Percentiles rank a stretch among this genome's conserved stretches.
phyloP scores from a whole-genome alignment of 2,888 invertebrate species.

The Megalurothrips usitatus region DNA sequence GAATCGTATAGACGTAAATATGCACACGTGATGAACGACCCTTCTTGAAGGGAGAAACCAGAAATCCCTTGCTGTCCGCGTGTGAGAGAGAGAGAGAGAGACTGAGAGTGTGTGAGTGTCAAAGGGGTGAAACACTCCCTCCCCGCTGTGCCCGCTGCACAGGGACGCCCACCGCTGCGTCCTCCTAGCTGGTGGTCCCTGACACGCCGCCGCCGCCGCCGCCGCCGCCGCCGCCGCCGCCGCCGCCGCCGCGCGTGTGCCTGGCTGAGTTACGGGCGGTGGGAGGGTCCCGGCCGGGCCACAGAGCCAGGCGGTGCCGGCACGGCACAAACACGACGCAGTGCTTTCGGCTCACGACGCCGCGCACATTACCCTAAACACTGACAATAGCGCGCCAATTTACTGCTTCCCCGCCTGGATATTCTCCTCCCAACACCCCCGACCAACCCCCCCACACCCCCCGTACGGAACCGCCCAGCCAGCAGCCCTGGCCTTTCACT shows the following conservation, averaged over 20 bases:
- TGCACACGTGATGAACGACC: too few relatives aligned
- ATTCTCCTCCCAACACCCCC: too few relatives aligned
- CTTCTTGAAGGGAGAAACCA: too few relatives aligned
- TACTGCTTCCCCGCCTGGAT: not conserved
- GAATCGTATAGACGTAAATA: too few relatives aligned
- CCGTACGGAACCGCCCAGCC: not conserved
- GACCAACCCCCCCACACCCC: too few relatives aligned
- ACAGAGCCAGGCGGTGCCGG: not conserved
- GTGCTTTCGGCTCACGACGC: not conserved
- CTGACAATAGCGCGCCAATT: slow-evolving; percentile 23
- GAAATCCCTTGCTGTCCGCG: not conserved
- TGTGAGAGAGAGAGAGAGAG: not conserved
- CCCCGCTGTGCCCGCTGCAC: not conserved
- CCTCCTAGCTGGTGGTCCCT: slow-evolving; percentile 9
- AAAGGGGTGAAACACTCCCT: slow-evolving; percentile 1
- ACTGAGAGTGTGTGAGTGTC: not conserved
- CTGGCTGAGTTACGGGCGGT: slow-evolving; percentile 21
- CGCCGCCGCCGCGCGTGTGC: not conserved
- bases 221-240: slow-evolving; percentile 2
- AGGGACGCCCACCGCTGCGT: not conserved
- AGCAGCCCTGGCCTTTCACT: not conserved
- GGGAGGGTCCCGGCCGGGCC: slow-evolving; percentile 13
- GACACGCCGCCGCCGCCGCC: not conserved
- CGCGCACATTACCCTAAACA: slow-evolving; percentile 23
- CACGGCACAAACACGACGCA: not conserved